phyloP scores from a whole-genome alignment of 2,113 vertebrate species.

The Macquaria australasica region DNA sequence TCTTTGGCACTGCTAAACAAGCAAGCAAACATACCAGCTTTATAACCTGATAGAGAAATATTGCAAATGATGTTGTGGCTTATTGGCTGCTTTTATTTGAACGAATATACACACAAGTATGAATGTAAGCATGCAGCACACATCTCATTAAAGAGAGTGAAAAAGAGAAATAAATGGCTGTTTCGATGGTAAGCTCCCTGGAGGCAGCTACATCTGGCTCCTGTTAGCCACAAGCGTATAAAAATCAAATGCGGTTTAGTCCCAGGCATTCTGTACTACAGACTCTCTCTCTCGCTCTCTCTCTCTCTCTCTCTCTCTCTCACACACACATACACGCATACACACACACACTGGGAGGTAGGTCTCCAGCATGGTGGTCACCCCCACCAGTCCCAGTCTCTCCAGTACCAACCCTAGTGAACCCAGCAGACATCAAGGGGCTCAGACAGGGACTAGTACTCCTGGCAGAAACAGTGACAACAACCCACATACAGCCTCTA shows the following conservation, averaged over 20 bases:
- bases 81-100: conserved; percentile 21
- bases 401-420: conserved; percentile 52
- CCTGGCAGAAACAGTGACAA: conserved; percentile 62
- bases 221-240: conserved; percentile 80
- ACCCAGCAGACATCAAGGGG: conserved; percentile 63
- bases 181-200: conserved; percentile 68
- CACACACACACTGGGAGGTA: conserved; percentile 70
- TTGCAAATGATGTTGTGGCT: conserved; percentile 20
- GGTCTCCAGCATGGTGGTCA: conserved; percentile 75
- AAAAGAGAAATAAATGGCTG: conserved; percentile 67
- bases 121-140: conserved; percentile 33
- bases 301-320: conserved; percentile 22
- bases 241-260: conserved; percentile 78
- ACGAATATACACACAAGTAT: conserved; percentile 17
- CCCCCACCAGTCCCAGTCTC: conserved; percentile 62
- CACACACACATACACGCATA: conserved; percentile 50
- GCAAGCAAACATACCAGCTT: not conserved
- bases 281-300: too few species aligned
- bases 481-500: conserved; percentile 26
- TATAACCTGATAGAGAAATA: not conserved
- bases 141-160: conserved; percentile 69
- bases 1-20: conserved; percentile 29
- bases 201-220: conserved; percentile 80
- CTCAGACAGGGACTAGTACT: conserved; percentile 61
- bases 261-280: conserved; percentile 62